These are phyloP conservation scores for Acronicta alni DNA, from an alignment of 2,888 invertebrate species.

Conservation along the genomic window DNA sequence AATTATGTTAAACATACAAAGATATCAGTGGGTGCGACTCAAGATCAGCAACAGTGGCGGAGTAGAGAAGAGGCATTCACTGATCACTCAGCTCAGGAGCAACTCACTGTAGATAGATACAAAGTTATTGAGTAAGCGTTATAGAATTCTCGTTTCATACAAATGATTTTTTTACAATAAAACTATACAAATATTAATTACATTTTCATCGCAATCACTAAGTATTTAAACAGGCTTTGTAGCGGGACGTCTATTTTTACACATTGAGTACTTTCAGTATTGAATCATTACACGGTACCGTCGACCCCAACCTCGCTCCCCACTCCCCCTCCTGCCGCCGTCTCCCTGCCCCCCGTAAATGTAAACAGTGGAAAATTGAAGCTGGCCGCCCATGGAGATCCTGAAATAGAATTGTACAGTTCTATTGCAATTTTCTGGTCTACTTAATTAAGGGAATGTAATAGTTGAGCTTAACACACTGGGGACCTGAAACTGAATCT, in stretches of 20 bases:
- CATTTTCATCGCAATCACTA: not conserved
- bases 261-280: constrained; percentile 42
- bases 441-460: constrained; percentile 26
- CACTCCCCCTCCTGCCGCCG: constrained; percentile 19
- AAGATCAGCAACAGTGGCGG: too few species aligned
- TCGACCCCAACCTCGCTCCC: constrained; percentile 19
- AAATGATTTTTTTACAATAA: not conserved
- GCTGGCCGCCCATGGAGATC: constrained; percentile 43
- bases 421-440: constrained; percentile 27
- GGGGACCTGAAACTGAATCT: constrained; percentile 1
- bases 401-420: constrained; percentile 51
- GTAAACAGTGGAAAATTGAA: constrained; percentile 60
- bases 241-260: constrained; percentile 17
- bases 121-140: too few species aligned
- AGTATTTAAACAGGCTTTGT: constrained; percentile 11
- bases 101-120: too few species aligned
- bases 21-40: too few species aligned
- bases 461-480: constrained; percentile 2
- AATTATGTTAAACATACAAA: too few species aligned
- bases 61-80: too few species aligned
- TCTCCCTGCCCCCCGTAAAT: constrained; percentile 30
- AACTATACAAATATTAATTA: not conserved
- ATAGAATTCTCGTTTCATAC: not conserved
- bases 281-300: constrained; percentile 43
- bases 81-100: too few species aligned